A percentile compares a stretch with the other conserved stretches of the same genome.
These are phyloP conservation scores for Leiothrix lutea DNA, from an alignment of 2,113 vertebrate species.

Conservation along the genomic window DNA sequence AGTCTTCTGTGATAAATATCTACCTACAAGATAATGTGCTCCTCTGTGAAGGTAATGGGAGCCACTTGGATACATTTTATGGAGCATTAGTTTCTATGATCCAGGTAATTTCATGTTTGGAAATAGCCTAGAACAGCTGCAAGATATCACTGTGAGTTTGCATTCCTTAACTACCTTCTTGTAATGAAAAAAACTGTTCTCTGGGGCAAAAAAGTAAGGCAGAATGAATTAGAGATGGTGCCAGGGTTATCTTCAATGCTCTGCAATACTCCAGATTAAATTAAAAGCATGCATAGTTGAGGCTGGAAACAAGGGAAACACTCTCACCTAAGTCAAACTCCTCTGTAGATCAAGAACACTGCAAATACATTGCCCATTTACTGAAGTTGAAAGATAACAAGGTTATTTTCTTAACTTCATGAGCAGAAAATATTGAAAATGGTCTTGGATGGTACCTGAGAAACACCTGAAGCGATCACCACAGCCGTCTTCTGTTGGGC, in stretches of 20 bases:
- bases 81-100: neutral
- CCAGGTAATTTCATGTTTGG: neutral
- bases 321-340: neutral
- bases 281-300: rapidly evolving
- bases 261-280: neutral
- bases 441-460: conserved; percentile 76
- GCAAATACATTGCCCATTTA: neutral
- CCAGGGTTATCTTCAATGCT: neutral
- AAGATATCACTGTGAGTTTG: neutral
- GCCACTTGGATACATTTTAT: neutral
- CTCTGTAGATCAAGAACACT: neutral
- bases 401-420: neutral
- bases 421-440: neutral
- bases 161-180: neutral
- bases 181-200: neutral
- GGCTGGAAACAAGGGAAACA: neutral
- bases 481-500: conserved; percentile 85
- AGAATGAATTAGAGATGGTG: neutral
- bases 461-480: conserved; percentile 85
- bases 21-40: neutral
- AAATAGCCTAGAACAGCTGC: neutral
- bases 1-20: neutral
- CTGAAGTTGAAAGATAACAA: neutral
- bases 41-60: neutral
- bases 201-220: neutral